Conservation (phyloP, 2,888 invertebrate species). For the Drosophila mettleri region DNA sequence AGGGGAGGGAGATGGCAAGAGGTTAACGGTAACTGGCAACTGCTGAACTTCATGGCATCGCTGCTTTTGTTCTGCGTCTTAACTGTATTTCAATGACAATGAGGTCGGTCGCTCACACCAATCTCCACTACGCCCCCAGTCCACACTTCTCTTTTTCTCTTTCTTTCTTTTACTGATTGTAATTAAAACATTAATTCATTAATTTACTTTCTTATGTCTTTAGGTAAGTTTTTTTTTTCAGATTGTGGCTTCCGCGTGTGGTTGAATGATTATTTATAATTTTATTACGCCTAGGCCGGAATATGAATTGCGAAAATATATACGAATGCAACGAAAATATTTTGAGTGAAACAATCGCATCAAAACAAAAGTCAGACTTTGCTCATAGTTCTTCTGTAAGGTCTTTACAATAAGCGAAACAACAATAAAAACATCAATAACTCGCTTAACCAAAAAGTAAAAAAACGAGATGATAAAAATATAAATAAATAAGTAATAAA, state of each 20-base stretch:
- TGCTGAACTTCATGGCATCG: constrained; percentile 39
- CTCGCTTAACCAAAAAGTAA: constrained; percentile 26
- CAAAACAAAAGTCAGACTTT: neutral
- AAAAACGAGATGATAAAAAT: constrained; percentile 18
- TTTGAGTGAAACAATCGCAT: constrained; percentile 5
- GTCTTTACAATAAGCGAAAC: constrained; percentile 22
- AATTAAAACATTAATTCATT: constrained; percentile 32
- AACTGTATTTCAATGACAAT: constrained; percentile 78
- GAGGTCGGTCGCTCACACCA: constrained; percentile 49
- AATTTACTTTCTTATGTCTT: constrained; percentile 38
- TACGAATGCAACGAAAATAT: neutral
- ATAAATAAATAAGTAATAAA: constrained; percentile 50
- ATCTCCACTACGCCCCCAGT: neutral
- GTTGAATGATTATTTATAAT: constrained; percentile 29
- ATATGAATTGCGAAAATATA: constrained; percentile 27
- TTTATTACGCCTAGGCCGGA: constrained; percentile 35
- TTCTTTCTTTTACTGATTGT: constrained; percentile 12
- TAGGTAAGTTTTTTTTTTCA: constrained; percentile 16
- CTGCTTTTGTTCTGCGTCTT: constrained; percentile 42
- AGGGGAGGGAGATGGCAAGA: neutral
- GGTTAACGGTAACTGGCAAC: constrained; percentile 48
- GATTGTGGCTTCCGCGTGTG: constrained; percentile 33
- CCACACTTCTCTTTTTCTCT: constrained; percentile 29
- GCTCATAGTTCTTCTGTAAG: constrained; percentile 18
- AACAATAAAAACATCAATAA: constrained; percentile 36